phyloP scores from a whole-genome alignment of 2,797 vertebrate genomes.

The Dendrocincla tyrannina region DNA sequence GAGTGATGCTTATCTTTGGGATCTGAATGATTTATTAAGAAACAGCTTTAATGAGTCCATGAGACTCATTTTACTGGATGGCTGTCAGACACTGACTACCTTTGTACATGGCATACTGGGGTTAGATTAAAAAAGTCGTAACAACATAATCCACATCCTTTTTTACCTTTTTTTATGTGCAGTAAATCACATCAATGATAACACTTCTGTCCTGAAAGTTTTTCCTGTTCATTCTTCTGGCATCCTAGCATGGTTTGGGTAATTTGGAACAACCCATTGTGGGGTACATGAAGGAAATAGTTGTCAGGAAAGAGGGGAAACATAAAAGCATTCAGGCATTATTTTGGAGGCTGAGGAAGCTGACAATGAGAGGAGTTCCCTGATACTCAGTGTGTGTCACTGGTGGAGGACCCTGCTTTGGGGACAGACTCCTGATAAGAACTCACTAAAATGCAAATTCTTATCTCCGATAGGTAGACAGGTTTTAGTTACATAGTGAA shows the following conservation, averaged over 20 bases:
- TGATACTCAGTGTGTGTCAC: not conserved
- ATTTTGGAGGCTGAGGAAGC: not conserved
- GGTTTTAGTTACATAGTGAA: not conserved
- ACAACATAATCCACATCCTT: not conserved
- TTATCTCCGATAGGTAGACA: conserved; percentile 13
- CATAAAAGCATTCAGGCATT: not conserved
- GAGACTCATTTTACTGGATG: not conserved
- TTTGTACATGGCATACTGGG: not conserved
- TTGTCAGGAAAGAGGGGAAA: not conserved
- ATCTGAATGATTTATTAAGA: not conserved
- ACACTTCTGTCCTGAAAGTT: not conserved
- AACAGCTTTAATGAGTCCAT: not conserved
- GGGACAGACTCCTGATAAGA: conserved; percentile 19
- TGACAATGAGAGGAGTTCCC: not conserved
- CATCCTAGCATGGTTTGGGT: not conserved
- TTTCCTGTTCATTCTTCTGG: not conserved
- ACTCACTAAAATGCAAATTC: conserved; percentile 4
- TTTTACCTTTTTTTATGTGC: not conserved
- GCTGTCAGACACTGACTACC: not conserved
- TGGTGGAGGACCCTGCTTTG: not conserved
- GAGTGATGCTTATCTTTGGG: not conserved
- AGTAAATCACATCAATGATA: not conserved
- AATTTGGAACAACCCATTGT: not conserved
- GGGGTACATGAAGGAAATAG: not conserved
- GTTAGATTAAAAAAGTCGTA: not conserved